phyloP scores from a whole-genome alignment of 1,140 invertebrate genomes.

The Temnothorax curvispinosus region DNA sequence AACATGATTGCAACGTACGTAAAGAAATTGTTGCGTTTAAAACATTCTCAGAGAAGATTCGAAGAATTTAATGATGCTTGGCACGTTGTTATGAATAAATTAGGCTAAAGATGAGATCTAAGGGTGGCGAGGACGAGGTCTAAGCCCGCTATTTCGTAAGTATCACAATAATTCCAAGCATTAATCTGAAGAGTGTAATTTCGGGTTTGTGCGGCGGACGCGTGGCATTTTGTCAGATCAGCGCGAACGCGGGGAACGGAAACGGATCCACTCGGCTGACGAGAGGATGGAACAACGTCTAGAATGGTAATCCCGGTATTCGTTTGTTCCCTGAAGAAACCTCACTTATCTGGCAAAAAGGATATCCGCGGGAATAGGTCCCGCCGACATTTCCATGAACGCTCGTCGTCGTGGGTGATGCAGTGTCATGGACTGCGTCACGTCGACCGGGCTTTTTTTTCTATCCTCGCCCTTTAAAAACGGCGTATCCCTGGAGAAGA shows the following conservation, averaged over 20 bases:
- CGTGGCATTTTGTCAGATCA: constrained; percentile 42
- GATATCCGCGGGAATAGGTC: constrained; percentile 42
- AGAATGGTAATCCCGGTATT: constrained; percentile 42
- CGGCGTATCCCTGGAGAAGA: neutral
- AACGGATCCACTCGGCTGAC: constrained; percentile 13
- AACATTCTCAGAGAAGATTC: neutral
- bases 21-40: neutral
- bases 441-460: constrained; percentile 33
- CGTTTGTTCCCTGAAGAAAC: constrained; percentile 42
- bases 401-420: constrained; percentile 16
- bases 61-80: neutral
- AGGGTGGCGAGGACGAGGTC: neutral
- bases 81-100: neutral
- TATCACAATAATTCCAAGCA: neutral
- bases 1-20: neutral
- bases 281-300: constrained; percentile 17
- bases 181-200: constrained; percentile 35
- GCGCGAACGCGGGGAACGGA: neutral
- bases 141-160: neutral
- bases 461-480: constrained; percentile 13
- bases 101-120: neutral
- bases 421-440: constrained; percentile 35
- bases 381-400: constrained; percentile 35
- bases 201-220: neutral
- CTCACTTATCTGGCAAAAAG: constrained; percentile 55